Conservation (phyloP, 2,113 vertebrate genomes). For the Phylloscopus trochiloides region DNA sequence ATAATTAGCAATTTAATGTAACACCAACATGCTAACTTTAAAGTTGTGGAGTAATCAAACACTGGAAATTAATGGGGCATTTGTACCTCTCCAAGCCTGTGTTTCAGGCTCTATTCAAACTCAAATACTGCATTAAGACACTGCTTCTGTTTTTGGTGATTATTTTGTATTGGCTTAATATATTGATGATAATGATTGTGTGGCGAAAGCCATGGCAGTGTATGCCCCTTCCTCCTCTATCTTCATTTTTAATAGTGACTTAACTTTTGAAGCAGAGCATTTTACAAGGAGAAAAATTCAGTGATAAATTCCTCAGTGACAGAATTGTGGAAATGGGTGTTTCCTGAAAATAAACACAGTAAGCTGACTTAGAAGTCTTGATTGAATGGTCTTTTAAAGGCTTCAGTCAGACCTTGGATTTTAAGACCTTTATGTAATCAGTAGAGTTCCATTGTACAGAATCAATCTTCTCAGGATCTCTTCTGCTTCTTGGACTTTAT, state of each 20-base stretch:
- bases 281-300: neutral
- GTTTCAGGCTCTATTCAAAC: neutral
- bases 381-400: neutral
- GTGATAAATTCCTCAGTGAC: neutral
- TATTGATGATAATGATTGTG: neutral
- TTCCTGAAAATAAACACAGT: neutral
- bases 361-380: neutral
- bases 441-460: neutral
- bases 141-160: neutral
- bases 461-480: neutral
- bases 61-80: neutral
- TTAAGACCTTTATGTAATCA: neutral
- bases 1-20: neutral
- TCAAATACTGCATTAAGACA: neutral
- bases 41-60: neutral
- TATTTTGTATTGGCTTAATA: neutral
- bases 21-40: neutral
- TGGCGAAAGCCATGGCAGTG: neutral
- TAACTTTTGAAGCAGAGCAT: neutral
- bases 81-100: neutral
- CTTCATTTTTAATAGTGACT: neutral
- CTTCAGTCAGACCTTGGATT: neutral
- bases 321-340: neutral
- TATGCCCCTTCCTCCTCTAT: neutral
- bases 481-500: neutral